Conservation (phyloP, 2,113 vertebrate genomes). For the Tautogolabrus adspersus region DNA sequence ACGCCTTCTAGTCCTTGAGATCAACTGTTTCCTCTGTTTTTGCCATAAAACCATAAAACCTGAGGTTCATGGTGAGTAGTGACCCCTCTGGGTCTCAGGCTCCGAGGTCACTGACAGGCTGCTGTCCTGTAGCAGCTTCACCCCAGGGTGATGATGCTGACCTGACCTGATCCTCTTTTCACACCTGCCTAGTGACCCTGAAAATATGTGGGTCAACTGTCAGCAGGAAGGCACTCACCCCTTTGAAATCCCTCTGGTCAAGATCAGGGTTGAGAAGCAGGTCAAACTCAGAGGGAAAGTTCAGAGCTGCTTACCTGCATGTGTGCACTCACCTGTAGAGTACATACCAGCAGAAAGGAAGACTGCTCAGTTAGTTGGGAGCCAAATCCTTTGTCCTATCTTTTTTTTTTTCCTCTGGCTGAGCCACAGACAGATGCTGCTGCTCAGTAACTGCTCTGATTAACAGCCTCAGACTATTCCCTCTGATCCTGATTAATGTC, state of each 20-base stretch:
- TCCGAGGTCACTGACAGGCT: conserved; percentile 42
- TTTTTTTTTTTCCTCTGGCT: background rate
- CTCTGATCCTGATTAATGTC: conserved; percentile 35
- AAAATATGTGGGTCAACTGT: conserved; percentile 56
- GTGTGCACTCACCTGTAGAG: conserved; percentile 22
- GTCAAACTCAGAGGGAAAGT: conserved; percentile 34
- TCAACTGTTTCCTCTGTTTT: conserved; percentile 43
- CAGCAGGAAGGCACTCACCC: conserved; percentile 41
- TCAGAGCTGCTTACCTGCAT: conserved; percentile 25
- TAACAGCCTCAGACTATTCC: conserved; percentile 17
- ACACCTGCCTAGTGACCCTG: conserved; percentile 36
- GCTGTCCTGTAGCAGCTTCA: conserved; percentile 36
- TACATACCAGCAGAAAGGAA: background rate
- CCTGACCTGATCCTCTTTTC: conserved; percentile 32
- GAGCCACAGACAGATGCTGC: conserved; percentile 11
- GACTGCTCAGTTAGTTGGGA: background rate
- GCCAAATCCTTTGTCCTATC: background rate
- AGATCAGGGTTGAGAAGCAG: conserved; percentile 58
- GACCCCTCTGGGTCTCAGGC: conserved; percentile 23
- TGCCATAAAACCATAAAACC: conserved; percentile 28
- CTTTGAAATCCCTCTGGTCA: conserved; percentile 45
- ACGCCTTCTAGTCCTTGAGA: conserved; percentile 19
- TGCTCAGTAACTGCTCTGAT: conserved; percentile 19
- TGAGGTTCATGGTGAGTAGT: conserved; percentile 24
- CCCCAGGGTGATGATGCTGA: conserved; percentile 38